Conservation (phyloP, 2,888 invertebrate genomes). For the Timema cristinae region DNA sequence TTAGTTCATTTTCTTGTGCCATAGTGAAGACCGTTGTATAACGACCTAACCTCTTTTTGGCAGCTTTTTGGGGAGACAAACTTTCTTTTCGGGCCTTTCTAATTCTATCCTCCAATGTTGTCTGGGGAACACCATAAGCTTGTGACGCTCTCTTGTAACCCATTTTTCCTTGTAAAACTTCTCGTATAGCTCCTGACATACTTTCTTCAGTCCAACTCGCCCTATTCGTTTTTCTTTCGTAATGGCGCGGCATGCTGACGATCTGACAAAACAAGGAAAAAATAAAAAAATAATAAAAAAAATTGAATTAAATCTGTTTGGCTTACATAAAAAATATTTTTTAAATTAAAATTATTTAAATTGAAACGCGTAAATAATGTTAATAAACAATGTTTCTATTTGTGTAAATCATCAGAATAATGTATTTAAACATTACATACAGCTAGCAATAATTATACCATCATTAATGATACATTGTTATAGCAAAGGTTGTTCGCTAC, state of each 20-base stretch:
- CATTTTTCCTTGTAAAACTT: conserved; percentile 5
- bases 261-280: background rate
- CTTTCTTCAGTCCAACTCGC: conserved; percentile 12
- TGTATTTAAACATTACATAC: too few relatives aligned
- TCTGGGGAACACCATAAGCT: conserved; percentile 10
- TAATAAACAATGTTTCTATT: too few relatives aligned
- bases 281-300: background rate
- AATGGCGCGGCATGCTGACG: conserved; percentile 2
- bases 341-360: too few relatives aligned
- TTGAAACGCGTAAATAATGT: too few relatives aligned
- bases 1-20: conserved; percentile 9
- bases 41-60: conserved; percentile 4
- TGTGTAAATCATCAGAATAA: too few relatives aligned
- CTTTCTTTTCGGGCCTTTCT: conserved; percentile 7
- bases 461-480: too few relatives aligned
- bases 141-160: conserved; percentile 11
- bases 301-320: background rate
- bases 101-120: background rate
- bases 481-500: too few relatives aligned
- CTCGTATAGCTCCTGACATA: conserved; percentile 10
- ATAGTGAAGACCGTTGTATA: conserved; percentile 9
- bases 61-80: conserved; percentile 5
- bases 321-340: too few relatives aligned
- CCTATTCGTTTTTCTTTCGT: conserved; percentile 2
- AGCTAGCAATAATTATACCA: too few relatives aligned